phyloP scores from a whole-genome alignment of 1,140 invertebrate genomes.

The Alviniconcha marisindica region DNA sequence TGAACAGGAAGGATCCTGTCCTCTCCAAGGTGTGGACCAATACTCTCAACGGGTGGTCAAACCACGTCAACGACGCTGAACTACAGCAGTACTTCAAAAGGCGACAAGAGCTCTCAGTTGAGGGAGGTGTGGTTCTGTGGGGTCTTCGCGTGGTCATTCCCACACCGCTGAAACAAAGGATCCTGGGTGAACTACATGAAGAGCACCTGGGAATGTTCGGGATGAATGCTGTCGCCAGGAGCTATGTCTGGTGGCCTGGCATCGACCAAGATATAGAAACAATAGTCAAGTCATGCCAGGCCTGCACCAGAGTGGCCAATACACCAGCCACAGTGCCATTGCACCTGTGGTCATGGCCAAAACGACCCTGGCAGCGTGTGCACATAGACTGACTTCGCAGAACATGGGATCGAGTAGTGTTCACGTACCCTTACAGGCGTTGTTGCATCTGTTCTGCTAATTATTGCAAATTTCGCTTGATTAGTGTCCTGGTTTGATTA shows the following conservation, averaged over 20 bases:
- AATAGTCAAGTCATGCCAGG: constrained; percentile 68
- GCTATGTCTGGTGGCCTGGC: constrained; percentile 78
- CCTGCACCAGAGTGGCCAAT: constrained; percentile 63
- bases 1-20: too few species aligned
- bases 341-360: constrained; percentile 53
- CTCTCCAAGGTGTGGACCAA: too few species aligned
- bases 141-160: constrained; percentile 72
- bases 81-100: background rate
- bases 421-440: too few species aligned
- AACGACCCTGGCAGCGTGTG: constrained; percentile 44
- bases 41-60: too few species aligned
- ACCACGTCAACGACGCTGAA: too few species aligned
- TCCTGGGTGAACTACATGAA: constrained; percentile 76
- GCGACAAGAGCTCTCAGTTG: constrained; percentile 34
- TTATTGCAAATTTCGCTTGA: too few species aligned
- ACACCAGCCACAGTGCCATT: constrained; percentile 42
- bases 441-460: too few species aligned
- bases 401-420: too few species aligned
- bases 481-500: too few species aligned
- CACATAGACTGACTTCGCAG: constrained; percentile 64
- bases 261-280: constrained; percentile 75
- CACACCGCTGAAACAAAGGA: constrained; percentile 62
- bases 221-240: constrained; percentile 79
- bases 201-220: constrained; percentile 77
- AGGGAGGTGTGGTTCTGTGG: constrained; percentile 53